Conservation (phyloP, 2,888 invertebrate species). For the Ligdia adustata region DNA sequence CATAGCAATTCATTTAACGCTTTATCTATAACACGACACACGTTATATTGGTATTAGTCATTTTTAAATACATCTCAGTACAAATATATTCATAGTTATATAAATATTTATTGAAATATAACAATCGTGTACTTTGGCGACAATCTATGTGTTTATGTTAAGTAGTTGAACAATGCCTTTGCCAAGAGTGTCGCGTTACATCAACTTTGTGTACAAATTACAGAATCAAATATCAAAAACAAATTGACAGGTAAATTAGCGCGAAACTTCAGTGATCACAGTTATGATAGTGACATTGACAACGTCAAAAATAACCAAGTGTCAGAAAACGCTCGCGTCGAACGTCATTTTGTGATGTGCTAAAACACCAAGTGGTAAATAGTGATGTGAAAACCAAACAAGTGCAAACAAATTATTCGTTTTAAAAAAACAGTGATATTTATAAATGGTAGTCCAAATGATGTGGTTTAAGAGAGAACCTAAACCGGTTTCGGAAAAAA, state of each 20-base stretch:
- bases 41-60: conserved; percentile 14
- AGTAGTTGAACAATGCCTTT: conserved; percentile 18
- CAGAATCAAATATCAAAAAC: conserved; percentile 30
- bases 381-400: conserved; percentile 11
- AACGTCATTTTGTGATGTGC: conserved; percentile 6
- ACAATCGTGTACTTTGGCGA: conserved; percentile 30
- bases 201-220: conserved; percentile 32
- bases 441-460: conserved; percentile 51
- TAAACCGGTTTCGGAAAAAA: conserved; percentile 65
- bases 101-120: conserved; percentile 10
- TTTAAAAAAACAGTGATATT: conserved; percentile 21
- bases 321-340: no score
- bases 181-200: conserved; percentile 45
- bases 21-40: conserved; percentile 16
- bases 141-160: conserved; percentile 42
- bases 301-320: conserved; percentile 10
- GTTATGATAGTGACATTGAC: conserved; percentile 17
- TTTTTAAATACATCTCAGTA: not conserved
- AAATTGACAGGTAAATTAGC: not conserved
- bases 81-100: not conserved
- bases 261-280: conserved; percentile 12
- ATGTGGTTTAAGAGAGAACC: conserved; percentile 80
- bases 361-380: not conserved
- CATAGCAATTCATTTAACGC: conserved; percentile 2
- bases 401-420: not conserved